Evolutionary conservation across 1,140 invertebrate genomes (phyloP), one percentile per base, ranked within the genome.

Genomic region (Saccostrea echinata): DNA sequence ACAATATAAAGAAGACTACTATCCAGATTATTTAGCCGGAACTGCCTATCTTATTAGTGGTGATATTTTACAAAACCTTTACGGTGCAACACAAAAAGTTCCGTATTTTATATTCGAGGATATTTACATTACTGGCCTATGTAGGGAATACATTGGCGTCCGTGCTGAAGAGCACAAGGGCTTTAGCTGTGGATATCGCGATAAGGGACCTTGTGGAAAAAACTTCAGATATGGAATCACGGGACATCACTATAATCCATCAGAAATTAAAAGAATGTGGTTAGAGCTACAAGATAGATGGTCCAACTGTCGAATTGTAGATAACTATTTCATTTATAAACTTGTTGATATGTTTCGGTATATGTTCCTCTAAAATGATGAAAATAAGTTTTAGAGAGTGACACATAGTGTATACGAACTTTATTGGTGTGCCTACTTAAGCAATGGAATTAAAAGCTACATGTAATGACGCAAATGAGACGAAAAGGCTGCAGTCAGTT

Each of bases 41-140:
- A 94, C 93, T 9, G 92, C 94, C 0, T 95, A 95, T 88, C 90
- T 94, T 8, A 80, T 95, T 12, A 92, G 93, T 12, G 90, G 91
- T 0, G 91, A 91, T 81, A 61, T 94, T 11, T 88, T 94, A 18
- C 51, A 86, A 27, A 87, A 91, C 9, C 84, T 95, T 24, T 93
- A 91, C 86, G n/a, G 87, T n/a, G 91, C 90, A 12, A 91, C 93
- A 11, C 84, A 91, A 57, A 43, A 82, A n/a, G 84, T 43, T n/a
- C 89, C 87, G 0, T 86, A 92, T 24, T 88, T 94, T 12, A 92
- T 93, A 52, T 88, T 95, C 8, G 94, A 95, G 86, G 94, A 95
- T 89, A 92, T 94, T 33, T 95, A 92, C 86, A 90, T 94, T 1
- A 94, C 94, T 24, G 94, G 92, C 16, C 57, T 92, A 24, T 88